Evolutionary conservation across 1,140 invertebrate genomes (phyloP).

Genomic region (Penaeus vannamei): DNA sequence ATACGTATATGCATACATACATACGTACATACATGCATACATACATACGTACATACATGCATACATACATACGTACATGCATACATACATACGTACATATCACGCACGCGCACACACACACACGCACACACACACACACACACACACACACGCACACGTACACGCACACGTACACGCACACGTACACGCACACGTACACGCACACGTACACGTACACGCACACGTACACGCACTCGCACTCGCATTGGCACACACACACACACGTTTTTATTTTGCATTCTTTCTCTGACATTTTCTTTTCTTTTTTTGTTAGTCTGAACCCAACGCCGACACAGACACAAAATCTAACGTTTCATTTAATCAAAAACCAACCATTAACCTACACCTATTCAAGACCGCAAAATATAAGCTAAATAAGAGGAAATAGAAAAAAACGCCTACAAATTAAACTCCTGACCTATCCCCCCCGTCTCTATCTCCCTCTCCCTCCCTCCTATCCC

Average conservation of each 20-base stretch:
- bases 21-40: not conserved
- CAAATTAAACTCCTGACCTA: no score
- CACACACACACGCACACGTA: not conserved
- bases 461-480: no score
- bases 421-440: no score
- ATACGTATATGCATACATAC: not conserved
- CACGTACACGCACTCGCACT: not conserved
- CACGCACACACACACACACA: not conserved
- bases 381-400: no score
- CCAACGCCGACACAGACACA: no score
- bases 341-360: no score
- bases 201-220: not conserved
- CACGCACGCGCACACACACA: not conserved
- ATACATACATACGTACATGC: not conserved
- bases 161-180: not conserved
- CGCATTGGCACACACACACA: no score
- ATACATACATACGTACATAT: not conserved
- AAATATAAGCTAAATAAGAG: no score
- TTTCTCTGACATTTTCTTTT: no score
- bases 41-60: not conserved
- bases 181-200: not conserved
- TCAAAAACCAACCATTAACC: no score
- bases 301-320: no score
- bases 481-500: no score
- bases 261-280: not conserved